Evolutionary conservation across 2,113 vertebrate species (phyloP).

Genomic region (Solea senegalensis): DNA sequence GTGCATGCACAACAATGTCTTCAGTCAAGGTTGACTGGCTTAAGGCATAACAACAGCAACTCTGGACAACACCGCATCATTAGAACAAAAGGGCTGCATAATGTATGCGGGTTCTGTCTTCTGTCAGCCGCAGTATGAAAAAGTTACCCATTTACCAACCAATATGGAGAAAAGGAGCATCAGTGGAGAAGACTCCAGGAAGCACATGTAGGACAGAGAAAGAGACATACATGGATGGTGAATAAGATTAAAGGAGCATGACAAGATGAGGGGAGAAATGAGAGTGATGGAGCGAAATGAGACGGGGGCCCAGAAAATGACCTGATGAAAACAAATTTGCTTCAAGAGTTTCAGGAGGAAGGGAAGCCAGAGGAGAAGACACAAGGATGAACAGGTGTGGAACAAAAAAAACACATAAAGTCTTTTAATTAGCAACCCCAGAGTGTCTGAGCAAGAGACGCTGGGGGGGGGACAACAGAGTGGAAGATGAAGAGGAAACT

Average conservation of each 20-base stretch:
- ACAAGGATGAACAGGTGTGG: constrained; percentile 52
- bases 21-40: constrained; percentile 63
- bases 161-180: constrained; percentile 33
- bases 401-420: constrained; percentile 53
- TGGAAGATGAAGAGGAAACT: constrained; percentile 70
- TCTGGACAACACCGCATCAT: constrained; percentile 65
- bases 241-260: constrained; percentile 21
- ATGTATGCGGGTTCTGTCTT: constrained; percentile 43
- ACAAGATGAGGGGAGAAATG: constrained; percentile 7
- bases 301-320: constrained; percentile 21
- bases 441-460: constrained; percentile 72
- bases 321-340: constrained; percentile 35
- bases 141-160: constrained; percentile 45
- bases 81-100: constrained; percentile 62
- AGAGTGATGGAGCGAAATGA: constrained; percentile 44
- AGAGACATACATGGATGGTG: constrained; percentile 12
- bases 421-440: constrained; percentile 83
- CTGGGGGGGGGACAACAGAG: constrained; percentile 40
- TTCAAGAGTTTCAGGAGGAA: constrained; percentile 36
- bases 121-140: constrained; percentile 45
- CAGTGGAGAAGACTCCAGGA: constrained; percentile 18
- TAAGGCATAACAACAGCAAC: constrained; percentile 53
- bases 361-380: constrained; percentile 22
- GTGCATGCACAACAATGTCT: constrained; percentile 34
- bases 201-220: constrained; percentile 13